phyloP scores from a whole-genome alignment of 1,140 invertebrate genomes.

The Oedothorax gibbosus region DNA sequence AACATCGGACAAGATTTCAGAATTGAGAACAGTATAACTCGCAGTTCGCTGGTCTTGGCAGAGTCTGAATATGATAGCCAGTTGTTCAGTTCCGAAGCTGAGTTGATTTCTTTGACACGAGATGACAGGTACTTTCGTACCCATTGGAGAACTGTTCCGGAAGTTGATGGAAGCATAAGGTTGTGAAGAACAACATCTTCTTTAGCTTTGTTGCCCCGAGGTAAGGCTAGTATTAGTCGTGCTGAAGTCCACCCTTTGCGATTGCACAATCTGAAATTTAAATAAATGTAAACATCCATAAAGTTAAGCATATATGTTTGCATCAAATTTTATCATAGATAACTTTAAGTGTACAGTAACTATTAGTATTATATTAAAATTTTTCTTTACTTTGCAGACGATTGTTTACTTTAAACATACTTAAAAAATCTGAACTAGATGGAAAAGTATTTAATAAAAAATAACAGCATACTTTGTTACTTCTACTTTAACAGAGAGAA shows the following conservation, averaged over 20 bases:
- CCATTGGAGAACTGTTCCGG: conserved; percentile 69
- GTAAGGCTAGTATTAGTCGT: conserved; percentile 71
- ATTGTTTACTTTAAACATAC: too few relatives aligned
- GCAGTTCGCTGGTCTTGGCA: conserved; percentile 66
- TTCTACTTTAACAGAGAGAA: too few relatives aligned
- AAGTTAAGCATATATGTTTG: too few relatives aligned
- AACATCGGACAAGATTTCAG: conserved; percentile 70
- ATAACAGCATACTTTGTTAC: too few relatives aligned
- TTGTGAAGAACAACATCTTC: conserved; percentile 70
- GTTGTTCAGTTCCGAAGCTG: conserved; percentile 64
- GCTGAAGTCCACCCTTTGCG: conserved; percentile 71
- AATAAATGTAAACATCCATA: too few relatives aligned
- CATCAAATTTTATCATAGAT: too few relatives aligned
- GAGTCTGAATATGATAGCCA: conserved; percentile 65
- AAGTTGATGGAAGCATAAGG: conserved; percentile 66
- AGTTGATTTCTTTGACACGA: conserved; percentile 67
- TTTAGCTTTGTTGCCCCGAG: conserved; percentile 70
- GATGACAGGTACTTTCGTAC: conserved; percentile 69
- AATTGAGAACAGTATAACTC: conserved; percentile 70
- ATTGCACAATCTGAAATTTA: conserved; percentile 69
- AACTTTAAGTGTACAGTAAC: too few relatives aligned
- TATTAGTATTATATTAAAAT: too few relatives aligned
- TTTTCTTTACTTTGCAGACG: too few relatives aligned
- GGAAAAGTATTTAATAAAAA: too few relatives aligned
- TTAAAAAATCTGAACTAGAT: too few relatives aligned